These are phyloP conservation scores for Amphiprion clarkii DNA, from an alignment of 2,797 vertebrate species.

Conservation along the genomic window DNA sequence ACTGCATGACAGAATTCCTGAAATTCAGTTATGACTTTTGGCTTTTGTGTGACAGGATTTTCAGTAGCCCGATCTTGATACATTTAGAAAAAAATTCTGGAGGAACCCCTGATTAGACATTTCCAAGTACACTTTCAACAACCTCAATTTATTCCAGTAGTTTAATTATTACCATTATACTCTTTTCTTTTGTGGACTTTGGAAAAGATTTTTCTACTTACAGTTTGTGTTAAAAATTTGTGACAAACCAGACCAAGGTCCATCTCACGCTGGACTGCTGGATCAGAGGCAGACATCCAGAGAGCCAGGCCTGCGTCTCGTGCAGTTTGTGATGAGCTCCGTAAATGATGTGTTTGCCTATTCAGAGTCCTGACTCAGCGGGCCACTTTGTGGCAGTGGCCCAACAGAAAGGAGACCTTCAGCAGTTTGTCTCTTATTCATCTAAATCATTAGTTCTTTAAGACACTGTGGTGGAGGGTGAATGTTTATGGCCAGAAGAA, in stretches of 20 bases:
- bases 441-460: conserved; percentile 75
- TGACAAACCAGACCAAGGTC: conserved; percentile 7
- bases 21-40: no score
- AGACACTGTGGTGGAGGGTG: conserved; percentile 58
- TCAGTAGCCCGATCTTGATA: no score
- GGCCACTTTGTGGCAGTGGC: conserved; percentile 50
- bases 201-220: no score
- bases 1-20: no score
- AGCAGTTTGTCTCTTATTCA: conserved; percentile 76
- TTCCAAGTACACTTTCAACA: no score
- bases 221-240: background rate
- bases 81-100: no score
- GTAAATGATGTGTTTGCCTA: conserved; percentile 70
- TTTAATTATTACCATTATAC: no score
- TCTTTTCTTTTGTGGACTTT: no score
- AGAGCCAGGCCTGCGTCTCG: conserved; percentile 29
- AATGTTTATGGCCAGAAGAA: conserved; percentile 63
- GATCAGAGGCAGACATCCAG: conserved; percentile 33
- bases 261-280: conserved; percentile 5
- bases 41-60: no score
- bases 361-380: conserved; percentile 71
- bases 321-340: conserved; percentile 61
- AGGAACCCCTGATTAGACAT: no score
- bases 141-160: no score
- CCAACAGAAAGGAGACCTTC: conserved; percentile 71